Percentiles rank a stretch among this genome's conserved stretches.
These are phyloP conservation scores for Helarctos malayanus DNA, from an alignment of 2,797 vertebrate genomes.

Conservation along the genomic window DNA sequence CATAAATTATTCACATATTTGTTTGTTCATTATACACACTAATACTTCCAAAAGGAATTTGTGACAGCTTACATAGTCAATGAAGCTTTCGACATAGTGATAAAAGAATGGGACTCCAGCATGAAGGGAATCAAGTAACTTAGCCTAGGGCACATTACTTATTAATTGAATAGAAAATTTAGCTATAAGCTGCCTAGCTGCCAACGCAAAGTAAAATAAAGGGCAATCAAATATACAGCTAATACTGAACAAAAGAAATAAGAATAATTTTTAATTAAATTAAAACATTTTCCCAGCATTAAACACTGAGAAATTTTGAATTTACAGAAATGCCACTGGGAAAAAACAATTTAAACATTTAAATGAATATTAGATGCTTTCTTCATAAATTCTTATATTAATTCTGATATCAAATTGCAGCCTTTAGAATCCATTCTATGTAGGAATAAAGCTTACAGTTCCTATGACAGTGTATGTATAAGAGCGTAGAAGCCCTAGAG, in stretches of 20 bases:
- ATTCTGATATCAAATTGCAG: background rate
- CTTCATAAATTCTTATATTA: background rate
- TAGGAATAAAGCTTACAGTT: background rate
- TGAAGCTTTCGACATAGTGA: background rate
- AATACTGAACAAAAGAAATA: background rate
- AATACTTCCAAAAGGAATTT: background rate
- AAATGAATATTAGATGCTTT: background rate
- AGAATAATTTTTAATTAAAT: background rate
- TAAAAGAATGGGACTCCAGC: background rate
- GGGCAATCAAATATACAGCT: background rate
- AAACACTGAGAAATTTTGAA: background rate
- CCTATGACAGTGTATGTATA: background rate
- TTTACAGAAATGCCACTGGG: background rate
- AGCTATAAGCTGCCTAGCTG: background rate
- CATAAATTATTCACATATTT: constrained; percentile 8
- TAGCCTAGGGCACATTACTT: background rate
- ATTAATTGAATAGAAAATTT: background rate
- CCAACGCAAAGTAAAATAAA: background rate
- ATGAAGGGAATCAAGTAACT: background rate
- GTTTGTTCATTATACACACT: background rate
- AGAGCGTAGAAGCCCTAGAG: background rate
- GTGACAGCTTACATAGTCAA: background rate
- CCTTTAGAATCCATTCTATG: background rate
- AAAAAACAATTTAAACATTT: constrained; percentile 27
- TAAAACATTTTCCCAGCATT: background rate